These are phyloP conservation scores for Ophion costatus DNA, from an alignment of 2,888 invertebrate species.

Conservation along the genomic window DNA sequence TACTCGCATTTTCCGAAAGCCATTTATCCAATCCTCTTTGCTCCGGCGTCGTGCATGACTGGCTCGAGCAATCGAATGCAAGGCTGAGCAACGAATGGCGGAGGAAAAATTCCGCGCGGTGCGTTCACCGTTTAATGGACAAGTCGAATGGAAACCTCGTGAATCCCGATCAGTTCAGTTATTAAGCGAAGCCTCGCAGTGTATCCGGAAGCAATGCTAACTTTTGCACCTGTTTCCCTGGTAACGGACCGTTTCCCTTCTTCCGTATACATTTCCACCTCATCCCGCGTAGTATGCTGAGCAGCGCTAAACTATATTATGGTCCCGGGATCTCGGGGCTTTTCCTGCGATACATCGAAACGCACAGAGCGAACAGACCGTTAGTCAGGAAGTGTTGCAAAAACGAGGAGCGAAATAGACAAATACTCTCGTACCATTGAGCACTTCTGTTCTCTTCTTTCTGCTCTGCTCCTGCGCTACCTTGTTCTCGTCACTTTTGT, in stretches of 20 bases:
- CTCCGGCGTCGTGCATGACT: neutral
- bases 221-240: neutral
- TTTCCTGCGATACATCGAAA: neutral
- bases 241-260: neutral
- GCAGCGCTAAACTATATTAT: conserved; percentile 5
- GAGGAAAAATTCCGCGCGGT: neutral
- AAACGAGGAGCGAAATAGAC: conserved; percentile 17
- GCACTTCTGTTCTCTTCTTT: conserved; percentile 16
- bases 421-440: neutral
- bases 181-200: neutral
- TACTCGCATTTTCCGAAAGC: too few species aligned
- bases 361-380: conserved; percentile 27
- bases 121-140: too few species aligned
- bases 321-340: neutral
- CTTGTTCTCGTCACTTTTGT: conserved; percentile 9
- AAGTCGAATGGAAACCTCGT: neutral
- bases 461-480: neutral
- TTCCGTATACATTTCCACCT: neutral
- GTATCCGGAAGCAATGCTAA: neutral
- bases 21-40: neutral
- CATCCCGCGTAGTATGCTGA: conserved; percentile 9
- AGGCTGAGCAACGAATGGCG: neutral
- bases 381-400: conserved; percentile 7
- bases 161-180: neutral
- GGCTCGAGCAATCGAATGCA: neutral